Evolutionary conservation across 2,113 vertebrate species (phyloP).

Genomic region (Sorex fumeus): DNA sequence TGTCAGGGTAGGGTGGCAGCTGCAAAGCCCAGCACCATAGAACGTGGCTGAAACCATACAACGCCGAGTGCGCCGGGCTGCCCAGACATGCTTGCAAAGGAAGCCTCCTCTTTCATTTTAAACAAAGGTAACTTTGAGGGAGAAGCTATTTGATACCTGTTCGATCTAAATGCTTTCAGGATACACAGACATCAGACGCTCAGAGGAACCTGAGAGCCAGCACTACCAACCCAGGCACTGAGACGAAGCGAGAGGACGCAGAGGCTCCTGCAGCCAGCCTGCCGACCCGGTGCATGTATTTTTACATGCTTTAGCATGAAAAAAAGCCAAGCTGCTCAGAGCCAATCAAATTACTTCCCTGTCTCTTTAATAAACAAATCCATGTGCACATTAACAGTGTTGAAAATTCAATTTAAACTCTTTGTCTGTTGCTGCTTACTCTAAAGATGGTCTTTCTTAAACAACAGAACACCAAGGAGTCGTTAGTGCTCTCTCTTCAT

Average conservation of each 20-base stretch:
- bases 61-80: background rate
- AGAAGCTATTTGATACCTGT: constrained; percentile 73
- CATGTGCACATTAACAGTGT: constrained; percentile 96
- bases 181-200: constrained; percentile 74
- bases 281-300: constrained; percentile 80
- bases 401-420: constrained; percentile 99
- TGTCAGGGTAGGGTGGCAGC: background rate
- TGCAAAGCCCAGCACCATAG: background rate
- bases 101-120: constrained; percentile 67
- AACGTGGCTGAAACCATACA: background rate
- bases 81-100: constrained; percentile 58
- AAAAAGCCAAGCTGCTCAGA: constrained; percentile 92
- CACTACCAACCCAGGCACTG: constrained; percentile 62
- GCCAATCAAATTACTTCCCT: constrained; percentile 93
- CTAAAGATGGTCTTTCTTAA: constrained; percentile 99
- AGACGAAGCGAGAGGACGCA: constrained; percentile 72
- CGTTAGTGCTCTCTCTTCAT: constrained; percentile 99
- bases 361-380: constrained; percentile 96
- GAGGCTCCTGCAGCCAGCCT: constrained; percentile 74
- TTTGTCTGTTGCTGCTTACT: constrained; percentile 99
- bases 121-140: constrained; percentile 73
- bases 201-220: constrained; percentile 78
- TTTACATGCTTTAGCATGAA: constrained; percentile 88
- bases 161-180: constrained; percentile 71
- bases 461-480: constrained; percentile 99